phyloP scores from a whole-genome alignment of 2,888 invertebrate genomes.

The Perizoma flavofasciatum region DNA sequence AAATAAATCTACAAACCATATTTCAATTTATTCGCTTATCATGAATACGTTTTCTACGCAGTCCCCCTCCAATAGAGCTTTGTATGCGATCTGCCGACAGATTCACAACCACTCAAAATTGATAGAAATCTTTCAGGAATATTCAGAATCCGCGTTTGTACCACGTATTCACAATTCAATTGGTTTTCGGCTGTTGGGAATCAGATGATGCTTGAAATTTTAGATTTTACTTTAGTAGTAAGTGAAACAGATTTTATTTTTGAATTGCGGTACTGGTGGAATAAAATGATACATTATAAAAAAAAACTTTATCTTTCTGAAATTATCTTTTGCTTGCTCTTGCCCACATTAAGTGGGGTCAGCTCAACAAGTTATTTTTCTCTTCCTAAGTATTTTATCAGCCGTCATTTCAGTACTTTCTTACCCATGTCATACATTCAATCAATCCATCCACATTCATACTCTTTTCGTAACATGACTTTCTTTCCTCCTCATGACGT shows the following conservation, averaged over 20 bases:
- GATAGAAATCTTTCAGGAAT: conserved; percentile 25
- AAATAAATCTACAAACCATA: background rate
- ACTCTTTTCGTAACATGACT: too few relatives aligned
- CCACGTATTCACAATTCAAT: conserved; percentile 21
- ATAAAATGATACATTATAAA: too few relatives aligned
- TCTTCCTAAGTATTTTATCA: background rate
- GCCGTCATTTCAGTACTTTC: too few relatives aligned
- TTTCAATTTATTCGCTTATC: conserved; percentile 17
- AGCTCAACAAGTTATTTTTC: too few relatives aligned
- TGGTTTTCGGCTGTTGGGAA: conserved; percentile 14
- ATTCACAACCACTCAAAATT: conserved; percentile 17
- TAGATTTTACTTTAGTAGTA: background rate
- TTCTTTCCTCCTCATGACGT: too few relatives aligned
- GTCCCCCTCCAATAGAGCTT: conserved; percentile 19
- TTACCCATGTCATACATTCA: too few relatives aligned
- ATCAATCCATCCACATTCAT: too few relatives aligned
- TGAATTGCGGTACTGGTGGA: background rate
- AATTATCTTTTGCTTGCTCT: too few relatives aligned
- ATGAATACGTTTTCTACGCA: conserved; percentile 24
- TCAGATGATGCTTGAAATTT: conserved; percentile 7
- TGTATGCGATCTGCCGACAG: conserved; percentile 19
- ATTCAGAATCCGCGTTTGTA: conserved; percentile 25
- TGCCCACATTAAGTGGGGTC: too few relatives aligned
- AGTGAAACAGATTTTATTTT: background rate
- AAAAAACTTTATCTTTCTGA: too few relatives aligned